Evolutionary conservation across 2,888 invertebrate species (phyloP).

Genomic region (Drosophila eohydei): DNA sequence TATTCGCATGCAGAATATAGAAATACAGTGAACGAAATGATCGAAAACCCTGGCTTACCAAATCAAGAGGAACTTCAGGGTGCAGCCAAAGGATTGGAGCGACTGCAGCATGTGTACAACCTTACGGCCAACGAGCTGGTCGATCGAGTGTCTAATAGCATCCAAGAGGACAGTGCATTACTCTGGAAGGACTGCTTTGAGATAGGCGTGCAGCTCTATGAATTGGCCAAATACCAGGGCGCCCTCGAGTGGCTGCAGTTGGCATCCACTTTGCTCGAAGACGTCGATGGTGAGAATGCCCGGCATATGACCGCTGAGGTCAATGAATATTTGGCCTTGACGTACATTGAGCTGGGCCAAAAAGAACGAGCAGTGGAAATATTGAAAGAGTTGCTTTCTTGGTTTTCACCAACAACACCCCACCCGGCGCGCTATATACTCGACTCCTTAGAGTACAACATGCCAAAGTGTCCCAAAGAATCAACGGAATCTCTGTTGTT

Average conservation of each 20-base stretch:
- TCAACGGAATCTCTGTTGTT: fast-evolving
- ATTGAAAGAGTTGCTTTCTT: slow-evolving; percentile 43
- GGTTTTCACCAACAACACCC: slow-evolving; percentile 27
- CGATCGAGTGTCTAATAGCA: slow-evolving; percentile 91
- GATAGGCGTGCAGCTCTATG: slow-evolving; percentile 66
- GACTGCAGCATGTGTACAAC: slow-evolving; percentile 96
- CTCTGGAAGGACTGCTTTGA: slow-evolving; percentile 69
- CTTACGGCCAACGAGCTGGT: slow-evolving; percentile 93
- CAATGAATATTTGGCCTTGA: slow-evolving; percentile 66
- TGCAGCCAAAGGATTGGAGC: slow-evolving; percentile 94
- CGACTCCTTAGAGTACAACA: slow-evolving; percentile 33
- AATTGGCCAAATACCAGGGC: slow-evolving; percentile 31
- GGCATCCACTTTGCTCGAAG: slow-evolving; percentile 31
- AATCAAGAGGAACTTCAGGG: slow-evolving; percentile 95
- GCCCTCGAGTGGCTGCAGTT: slow-evolving; percentile 62
- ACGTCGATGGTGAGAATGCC: not conserved
- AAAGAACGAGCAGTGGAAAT: slow-evolving; percentile 32
- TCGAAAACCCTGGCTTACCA: slow-evolving; percentile 85
- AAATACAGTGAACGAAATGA: slow-evolving; percentile 24
- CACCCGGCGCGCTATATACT: slow-evolving; percentile 35
- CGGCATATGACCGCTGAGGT: slow-evolving; percentile 37
- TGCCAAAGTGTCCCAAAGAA: slow-evolving; percentile 1
- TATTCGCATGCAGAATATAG: slow-evolving; percentile 31
- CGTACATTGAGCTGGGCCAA: slow-evolving; percentile 60
- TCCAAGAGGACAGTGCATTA: slow-evolving; percentile 86